Conservation (phyloP, 1,140 invertebrate genomes). For the Lordiphosa stackelbergi region DNA sequence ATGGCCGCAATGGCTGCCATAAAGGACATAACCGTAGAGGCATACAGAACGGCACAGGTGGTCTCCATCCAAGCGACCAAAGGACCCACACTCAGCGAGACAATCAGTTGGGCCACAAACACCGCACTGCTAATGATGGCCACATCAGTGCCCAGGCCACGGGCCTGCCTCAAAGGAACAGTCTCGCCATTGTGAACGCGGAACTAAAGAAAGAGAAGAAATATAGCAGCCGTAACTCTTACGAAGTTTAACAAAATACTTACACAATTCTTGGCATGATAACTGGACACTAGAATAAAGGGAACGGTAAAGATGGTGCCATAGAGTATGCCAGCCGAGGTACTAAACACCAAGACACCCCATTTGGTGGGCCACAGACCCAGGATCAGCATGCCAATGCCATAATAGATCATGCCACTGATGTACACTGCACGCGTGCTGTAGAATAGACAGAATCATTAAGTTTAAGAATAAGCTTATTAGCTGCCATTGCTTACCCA, state of each 20-base stretch:
- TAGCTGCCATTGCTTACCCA: conserved; percentile 46
- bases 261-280: conserved; percentile 87
- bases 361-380: conserved; percentile 82
- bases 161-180: conserved; percentile 77
- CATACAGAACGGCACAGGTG: conserved; percentile 84
- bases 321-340: conserved; percentile 89
- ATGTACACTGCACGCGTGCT: conserved; percentile 85
- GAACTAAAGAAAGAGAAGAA: conserved; percentile 76
- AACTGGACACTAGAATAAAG: conserved; percentile 89
- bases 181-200: conserved; percentile 78
- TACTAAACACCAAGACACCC: conserved; percentile 85
- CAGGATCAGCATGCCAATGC: conserved; percentile 86
- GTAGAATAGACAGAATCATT: conserved; percentile 51
- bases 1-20: conserved; percentile 84
- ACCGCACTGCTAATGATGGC: conserved; percentile 90
- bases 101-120: conserved; percentile 87
- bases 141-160: conserved; percentile 90
- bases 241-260: too few species aligned
- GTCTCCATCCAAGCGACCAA: conserved; percentile 84
- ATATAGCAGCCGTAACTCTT: neutral
- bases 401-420: conserved; percentile 86
- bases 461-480: too few species aligned
- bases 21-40: conserved; percentile 84
- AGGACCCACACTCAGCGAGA: conserved; percentile 85
- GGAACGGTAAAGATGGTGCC: conserved; percentile 92